Percentiles rank a stretch among this genome's conserved stretches.
Conservation (phyloP, 2,888 invertebrate genomes). For the Acrobasis repandana region DNA sequence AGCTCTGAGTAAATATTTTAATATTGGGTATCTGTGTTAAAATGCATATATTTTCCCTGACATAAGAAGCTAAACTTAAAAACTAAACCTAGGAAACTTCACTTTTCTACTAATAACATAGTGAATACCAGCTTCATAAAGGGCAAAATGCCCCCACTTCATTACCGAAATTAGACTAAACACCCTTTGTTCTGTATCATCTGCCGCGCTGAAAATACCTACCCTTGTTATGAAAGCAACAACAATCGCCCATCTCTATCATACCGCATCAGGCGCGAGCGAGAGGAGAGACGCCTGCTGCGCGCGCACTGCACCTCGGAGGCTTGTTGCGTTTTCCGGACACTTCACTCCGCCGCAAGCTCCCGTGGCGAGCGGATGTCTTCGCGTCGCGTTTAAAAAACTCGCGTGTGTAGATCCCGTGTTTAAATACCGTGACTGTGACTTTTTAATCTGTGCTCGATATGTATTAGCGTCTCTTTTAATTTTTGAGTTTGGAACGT, state of each 20-base stretch:
- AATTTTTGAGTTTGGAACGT: conserved; percentile 38
- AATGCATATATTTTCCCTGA: too few relatives aligned
- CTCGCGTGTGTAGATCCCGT: conserved; percentile 40
- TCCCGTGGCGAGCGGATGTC: conserved; percentile 66
- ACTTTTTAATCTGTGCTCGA: conserved; percentile 20
- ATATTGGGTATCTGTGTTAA: too few relatives aligned
- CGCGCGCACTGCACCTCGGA: conserved; percentile 49
- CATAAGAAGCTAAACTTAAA: too few relatives aligned
- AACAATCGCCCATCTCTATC: conserved; percentile 34
- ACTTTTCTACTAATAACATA: not conserved
- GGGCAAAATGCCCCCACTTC: not conserved
- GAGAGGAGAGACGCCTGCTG: conserved; percentile 40
- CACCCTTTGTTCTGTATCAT: conserved; percentile 46
- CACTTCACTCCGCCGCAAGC: conserved; percentile 64
- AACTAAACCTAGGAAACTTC: not conserved
- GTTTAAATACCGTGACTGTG: conserved; percentile 19
- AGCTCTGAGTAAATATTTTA: too few relatives aligned
- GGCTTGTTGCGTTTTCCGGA: conserved; percentile 31
- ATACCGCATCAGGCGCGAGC: conserved; percentile 28
- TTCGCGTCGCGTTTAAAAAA: conserved; percentile 36
- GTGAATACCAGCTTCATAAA: not conserved
- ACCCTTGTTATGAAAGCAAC: conserved; percentile 39
- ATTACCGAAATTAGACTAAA: conserved; percentile 34
- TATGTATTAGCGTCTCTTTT: conserved; percentile 26
- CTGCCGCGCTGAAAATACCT: conserved; percentile 44